Base-by-base conservation (phyloP, 2,113 vertebrate genomes). In the Otocyon megalotis region DNA sequence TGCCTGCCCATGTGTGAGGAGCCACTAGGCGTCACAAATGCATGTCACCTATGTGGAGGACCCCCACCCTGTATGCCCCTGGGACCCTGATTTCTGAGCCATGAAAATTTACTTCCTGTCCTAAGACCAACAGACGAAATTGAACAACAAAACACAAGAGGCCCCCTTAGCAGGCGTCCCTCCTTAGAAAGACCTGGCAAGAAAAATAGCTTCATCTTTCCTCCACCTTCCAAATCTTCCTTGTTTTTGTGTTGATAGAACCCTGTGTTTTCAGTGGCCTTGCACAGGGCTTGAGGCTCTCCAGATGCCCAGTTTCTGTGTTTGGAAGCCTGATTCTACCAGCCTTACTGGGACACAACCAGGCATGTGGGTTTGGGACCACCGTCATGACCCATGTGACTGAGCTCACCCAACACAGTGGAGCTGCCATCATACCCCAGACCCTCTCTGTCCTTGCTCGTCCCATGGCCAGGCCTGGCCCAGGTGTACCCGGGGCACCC, bases 321-420 rank as follows among this genome's bases (percentile, higher is more conserved):
- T 77, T 12, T 11, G 37, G 30, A 3, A 6, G 35, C 28, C 35
- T 88, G 28, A 79, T 43, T 8, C 35, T 7, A 3, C 32, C 53
- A 22, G 35, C 54, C 12, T 60, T 30, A 20, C 14, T 6, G 37
- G 37, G 87, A 24, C 28, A 15, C 26, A 28, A 43, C 43, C 30
- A 7, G 43, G 5, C 69, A 9, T 3, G 15, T 26, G 56, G 19
- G 37, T n/a, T 12, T 8, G 56, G 86, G 67, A 28, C 28, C 50
- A 4, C 5, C 14, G 1, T 19, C 88, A 11, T 0, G 8, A 2
- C 3, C 0, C 13, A 0, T 3, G 58, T 11, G 74, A 19, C 32
- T 20, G 3, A 16, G 71, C 5, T 15, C 56, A 14, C 35, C 69
- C 54, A 26, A 24, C 65, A 14, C 65, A 13, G 50, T n/a, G 2